Percentiles rank a stretch among this genome's conserved stretches.
These are phyloP conservation scores for Enhydra lutris DNA, from an alignment of 2,113 vertebrate genomes.

Conservation along the genomic window DNA sequence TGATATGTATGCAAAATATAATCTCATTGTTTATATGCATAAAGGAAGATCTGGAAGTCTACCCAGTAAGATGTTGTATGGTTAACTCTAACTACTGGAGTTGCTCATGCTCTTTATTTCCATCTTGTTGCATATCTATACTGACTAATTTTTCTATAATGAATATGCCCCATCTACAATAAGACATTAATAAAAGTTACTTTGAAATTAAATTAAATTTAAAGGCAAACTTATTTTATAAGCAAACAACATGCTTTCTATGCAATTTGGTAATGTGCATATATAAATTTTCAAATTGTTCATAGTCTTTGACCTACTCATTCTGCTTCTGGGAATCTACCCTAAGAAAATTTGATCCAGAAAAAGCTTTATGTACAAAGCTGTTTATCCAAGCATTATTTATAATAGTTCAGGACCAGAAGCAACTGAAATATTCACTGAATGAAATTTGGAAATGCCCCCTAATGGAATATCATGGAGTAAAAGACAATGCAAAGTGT, in stretches of 20 bases:
- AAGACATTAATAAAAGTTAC: conserved; percentile 27
- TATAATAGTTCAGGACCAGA: conserved; percentile 14
- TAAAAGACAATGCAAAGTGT: neutral
- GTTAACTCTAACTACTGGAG: neutral
- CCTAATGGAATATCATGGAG: neutral
- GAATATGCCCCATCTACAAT: conserved; percentile 24
- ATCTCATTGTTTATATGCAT: neutral
- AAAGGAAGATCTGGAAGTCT: neutral
- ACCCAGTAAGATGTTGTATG: neutral
- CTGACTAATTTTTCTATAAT: conserved; percentile 22
- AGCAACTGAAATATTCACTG: neutral
- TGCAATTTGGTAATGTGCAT: conserved; percentile 8
- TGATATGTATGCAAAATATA: neutral
- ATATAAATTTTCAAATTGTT: conserved; percentile 42
- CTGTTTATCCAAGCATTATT: conserved; percentile 36
- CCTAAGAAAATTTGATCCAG: conserved; percentile 33
- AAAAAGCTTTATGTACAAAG: conserved; percentile 43
- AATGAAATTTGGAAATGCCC: conserved; percentile 12
- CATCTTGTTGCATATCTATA: neutral
- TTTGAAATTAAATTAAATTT: conserved; percentile 62
- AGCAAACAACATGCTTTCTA: conserved; percentile 46
- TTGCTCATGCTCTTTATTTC: neutral
- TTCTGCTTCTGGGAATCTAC: conserved; percentile 39
- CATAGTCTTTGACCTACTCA: conserved; percentile 35
- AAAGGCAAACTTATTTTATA: conserved; percentile 61